These are phyloP conservation scores for Vesta saturnalis DNA, from an alignment of 2,888 invertebrate genomes.

Conservation along the genomic window DNA sequence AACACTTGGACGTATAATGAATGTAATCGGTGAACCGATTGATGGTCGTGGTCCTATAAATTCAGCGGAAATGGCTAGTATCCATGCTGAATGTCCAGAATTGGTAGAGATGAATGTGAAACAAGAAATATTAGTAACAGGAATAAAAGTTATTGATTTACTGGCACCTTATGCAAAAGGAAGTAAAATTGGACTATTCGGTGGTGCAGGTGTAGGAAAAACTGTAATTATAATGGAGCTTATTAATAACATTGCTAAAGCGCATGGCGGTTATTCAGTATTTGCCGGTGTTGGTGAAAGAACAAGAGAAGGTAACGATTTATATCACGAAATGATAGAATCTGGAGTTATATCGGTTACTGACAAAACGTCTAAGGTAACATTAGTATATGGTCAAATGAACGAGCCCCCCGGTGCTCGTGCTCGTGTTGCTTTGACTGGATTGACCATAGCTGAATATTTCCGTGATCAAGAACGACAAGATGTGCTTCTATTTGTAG, in stretches of 20 bases:
- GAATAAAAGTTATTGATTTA: slow-evolving; percentile 78
- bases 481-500: slow-evolving; percentile 92
- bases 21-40: slow-evolving; percentile 89
- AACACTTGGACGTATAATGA: slow-evolving; percentile 92
- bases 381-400: slow-evolving; percentile 95
- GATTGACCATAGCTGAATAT: slow-evolving; percentile 91
- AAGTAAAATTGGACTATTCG: slow-evolving; percentile 92
- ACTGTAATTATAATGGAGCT: slow-evolving; percentile 96
- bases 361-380: slow-evolving; percentile 85
- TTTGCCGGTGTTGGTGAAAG: slow-evolving; percentile 95
- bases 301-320: slow-evolving; percentile 93
- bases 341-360: slow-evolving; percentile 89
- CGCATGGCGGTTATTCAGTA: slow-evolving; percentile 95
- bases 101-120: slow-evolving; percentile 95
- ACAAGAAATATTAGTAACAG: slow-evolving; percentile 90
- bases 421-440: slow-evolving; percentile 91
- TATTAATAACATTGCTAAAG: slow-evolving; percentile 95
- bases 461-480: slow-evolving; percentile 95
- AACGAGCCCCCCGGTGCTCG: slow-evolving; percentile 95
- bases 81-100: slow-evolving; percentile 92
- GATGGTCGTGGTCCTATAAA: slow-evolving; percentile 91
- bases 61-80: slow-evolving; percentile 79
- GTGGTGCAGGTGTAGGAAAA: slow-evolving; percentile 95
- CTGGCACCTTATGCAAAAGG: slow-evolving; percentile 88
- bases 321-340: slow-evolving; percentile 96